phyloP scores from a whole-genome alignment of 2,888 invertebrate genomes.

The Microctonus aethiopoides region DNA sequence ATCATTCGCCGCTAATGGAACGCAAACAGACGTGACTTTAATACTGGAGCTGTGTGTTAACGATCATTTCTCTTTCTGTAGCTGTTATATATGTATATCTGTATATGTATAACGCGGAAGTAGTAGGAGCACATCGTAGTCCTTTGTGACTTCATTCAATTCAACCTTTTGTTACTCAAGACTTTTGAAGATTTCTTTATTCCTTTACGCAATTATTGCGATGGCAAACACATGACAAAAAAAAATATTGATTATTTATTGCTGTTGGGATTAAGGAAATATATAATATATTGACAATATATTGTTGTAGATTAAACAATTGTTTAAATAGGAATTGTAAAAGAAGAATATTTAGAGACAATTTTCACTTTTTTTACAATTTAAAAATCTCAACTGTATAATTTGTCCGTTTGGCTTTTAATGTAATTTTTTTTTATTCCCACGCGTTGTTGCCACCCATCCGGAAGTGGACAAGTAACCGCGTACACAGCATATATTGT shows the following conservation, averaged over 20 bases:
- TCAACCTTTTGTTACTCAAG: background rate
- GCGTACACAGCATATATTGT: background rate
- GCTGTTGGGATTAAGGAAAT: too few species aligned
- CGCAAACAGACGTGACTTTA: conserved; percentile 43
- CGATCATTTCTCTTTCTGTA: conserved; percentile 9
- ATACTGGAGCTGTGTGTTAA: conserved; percentile 12
- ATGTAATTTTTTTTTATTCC: conserved; percentile 10
- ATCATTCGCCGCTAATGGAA: conserved; percentile 40
- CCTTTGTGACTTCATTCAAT: conserved; percentile 2
- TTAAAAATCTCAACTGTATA: background rate
- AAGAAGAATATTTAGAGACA: too few species aligned
- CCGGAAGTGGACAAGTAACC: conserved; percentile 21
- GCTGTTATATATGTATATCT: too few species aligned
- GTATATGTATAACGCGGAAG: background rate
- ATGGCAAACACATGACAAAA: background rate
- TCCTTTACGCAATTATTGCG: background rate
- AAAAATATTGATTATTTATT: too few species aligned
- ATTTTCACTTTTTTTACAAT: too few species aligned
- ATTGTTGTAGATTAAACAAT: too few species aligned
- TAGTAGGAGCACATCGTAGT: background rate
- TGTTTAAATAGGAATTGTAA: too few species aligned
- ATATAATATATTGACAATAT: too few species aligned
- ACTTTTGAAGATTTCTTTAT: background rate
- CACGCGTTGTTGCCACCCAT: conserved; percentile 18
- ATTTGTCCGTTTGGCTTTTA: background rate